Evolutionary conservation across 2,888 invertebrate genomes (phyloP), one percentile per base, ranked within the genome.

Genomic region (Cryptophagus acutangulus): DNA sequence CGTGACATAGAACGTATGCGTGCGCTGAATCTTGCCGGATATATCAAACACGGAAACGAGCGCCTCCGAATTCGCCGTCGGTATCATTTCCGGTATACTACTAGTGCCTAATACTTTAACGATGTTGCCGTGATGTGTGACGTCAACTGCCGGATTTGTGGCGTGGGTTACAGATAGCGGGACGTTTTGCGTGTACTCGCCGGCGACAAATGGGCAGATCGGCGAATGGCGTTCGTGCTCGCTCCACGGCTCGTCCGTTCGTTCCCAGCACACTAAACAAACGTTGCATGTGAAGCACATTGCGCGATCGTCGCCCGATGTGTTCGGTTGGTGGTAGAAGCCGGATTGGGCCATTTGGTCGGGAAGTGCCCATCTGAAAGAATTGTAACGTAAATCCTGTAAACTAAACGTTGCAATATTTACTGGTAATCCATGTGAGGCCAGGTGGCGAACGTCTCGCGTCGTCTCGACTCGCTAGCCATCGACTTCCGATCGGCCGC

Each of bases 291-390:
- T 91, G 70, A 95, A 95, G 66, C 95, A 95, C 88, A 94, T 88
- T 4, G 93, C 94, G 48, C 94, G 77, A 71, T 95, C 95, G 64
- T 93, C 92, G 2, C 92, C 92, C 17, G 84, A 81, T 2, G 83
- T 78, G 38, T 89, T 87, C 1, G 94, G 93, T 66, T 93, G 90
- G 70, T 94, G 92, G 72, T 92, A 95, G 71, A 95, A 95, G 10
- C 95, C 95, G 1, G 94, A 94, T 66, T 94, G 92, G 3, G 94
- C 93, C 94, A 95, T 94, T 63, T 91, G 90, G 56, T 91, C 90
- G 0, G 94, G 94, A 41, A 93, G 67, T 3, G 94, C 94, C 93
- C 94, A 95, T 70, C 90, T 90, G 61, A n/a, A n/a, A 26, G 63
- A 61, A 15, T 15, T 12, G 13, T 14, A 26, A 36, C 8, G 8